phyloP scores from a whole-genome alignment of 2,113 vertebrate species.

The Ivindomyrus marchei region DNA sequence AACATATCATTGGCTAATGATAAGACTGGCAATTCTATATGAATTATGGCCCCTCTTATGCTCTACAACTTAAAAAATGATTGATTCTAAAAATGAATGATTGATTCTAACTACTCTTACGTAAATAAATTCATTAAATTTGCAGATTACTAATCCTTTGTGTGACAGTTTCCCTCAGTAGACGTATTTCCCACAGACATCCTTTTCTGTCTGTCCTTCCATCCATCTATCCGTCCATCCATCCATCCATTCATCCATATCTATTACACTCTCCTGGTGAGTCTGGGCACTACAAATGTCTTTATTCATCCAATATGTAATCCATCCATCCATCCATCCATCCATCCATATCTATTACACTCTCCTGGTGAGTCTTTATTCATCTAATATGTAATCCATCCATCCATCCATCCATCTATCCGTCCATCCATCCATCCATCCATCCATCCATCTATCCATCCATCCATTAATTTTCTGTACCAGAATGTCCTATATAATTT shows the following conservation, averaged over 20 bases:
- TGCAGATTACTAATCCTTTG: background rate
- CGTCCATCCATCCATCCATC: background rate
- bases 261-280: background rate
- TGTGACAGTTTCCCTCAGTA: background rate
- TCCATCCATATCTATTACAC: too few relatives aligned
- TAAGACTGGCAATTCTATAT: background rate
- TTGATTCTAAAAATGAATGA: background rate
- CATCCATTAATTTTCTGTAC: background rate
- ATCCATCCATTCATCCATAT: background rate
- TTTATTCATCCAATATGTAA: background rate
- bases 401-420: background rate
- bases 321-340: background rate
- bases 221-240: background rate
- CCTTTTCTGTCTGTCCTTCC: background rate
- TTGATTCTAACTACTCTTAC: background rate
- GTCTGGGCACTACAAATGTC: background rate
- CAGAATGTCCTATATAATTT: background rate
- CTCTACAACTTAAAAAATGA: background rate
- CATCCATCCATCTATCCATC: background rate
- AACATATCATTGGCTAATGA: background rate
- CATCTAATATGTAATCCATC: background rate
- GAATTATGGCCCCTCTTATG: background rate
- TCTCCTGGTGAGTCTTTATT: too few relatives aligned
- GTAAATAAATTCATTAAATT: background rate
- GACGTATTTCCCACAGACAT: background rate